These are phyloP conservation scores for Pollicipes pollicipes DNA, from an alignment of 1,140 invertebrate species.

Conservation along the genomic window DNA sequence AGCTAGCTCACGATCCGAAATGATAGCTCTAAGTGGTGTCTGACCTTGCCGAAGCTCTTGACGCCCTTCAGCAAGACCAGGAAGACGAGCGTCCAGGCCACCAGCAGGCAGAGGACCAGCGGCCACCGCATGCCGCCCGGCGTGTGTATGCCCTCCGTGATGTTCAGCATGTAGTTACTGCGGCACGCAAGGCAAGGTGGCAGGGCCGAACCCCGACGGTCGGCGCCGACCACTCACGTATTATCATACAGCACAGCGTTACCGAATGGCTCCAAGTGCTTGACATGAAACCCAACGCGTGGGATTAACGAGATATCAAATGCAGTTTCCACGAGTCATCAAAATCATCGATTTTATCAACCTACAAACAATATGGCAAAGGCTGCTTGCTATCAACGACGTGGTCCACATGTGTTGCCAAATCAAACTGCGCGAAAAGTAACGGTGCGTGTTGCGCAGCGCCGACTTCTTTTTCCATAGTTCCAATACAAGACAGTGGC, in stretches of 20 bases:
- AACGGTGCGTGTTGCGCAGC: too few species aligned
- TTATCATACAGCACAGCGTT: neutral
- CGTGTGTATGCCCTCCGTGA: conserved; percentile 25
- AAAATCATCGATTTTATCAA: neutral
- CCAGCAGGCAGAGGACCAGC: conserved; percentile 35
- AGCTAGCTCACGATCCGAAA: too few species aligned
- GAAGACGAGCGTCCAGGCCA: conserved; percentile 47
- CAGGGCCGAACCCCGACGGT: too few species aligned
- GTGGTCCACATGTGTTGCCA: too few species aligned
- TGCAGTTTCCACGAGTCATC: neutral
- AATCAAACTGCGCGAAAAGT: too few species aligned
- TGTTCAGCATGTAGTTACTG: conserved; percentile 33
- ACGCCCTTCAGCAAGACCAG: conserved; percentile 73
- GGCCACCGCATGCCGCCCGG: conserved; percentile 35
- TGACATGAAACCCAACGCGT: neutral
- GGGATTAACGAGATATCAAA: neutral
- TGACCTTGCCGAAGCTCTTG: conserved; percentile 55
- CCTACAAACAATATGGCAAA: too few species aligned
- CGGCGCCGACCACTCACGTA: neutral
- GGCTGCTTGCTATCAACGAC: too few species aligned
- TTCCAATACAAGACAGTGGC: too few species aligned
- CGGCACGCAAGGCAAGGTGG: conserved; percentile 10
- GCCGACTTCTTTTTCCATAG: too few species aligned
- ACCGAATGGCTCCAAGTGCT: neutral
- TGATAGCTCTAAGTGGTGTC: too few species aligned